Evolutionary conservation across 2,888 invertebrate species (phyloP).

Genomic region (Diachrysia chrysitis): DNA sequence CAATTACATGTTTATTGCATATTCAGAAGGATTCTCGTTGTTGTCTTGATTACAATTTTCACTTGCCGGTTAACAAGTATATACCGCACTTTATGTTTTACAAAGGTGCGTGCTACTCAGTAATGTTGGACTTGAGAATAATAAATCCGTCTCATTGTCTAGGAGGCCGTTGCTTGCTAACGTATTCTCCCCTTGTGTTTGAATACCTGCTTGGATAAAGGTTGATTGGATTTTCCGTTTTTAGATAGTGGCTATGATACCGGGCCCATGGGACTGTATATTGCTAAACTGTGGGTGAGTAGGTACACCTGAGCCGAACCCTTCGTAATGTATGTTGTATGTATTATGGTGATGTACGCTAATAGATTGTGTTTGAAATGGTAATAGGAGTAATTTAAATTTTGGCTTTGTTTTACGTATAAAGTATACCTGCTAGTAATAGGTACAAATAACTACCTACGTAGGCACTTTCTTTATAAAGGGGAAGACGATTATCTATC

Average conservation of each 20-base stretch:
- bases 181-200: constrained; percentile 1
- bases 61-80: constrained; percentile 12
- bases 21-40: constrained; percentile 15
- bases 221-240: constrained; percentile 9
- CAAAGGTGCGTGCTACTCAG: not conserved
- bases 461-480: too few species aligned
- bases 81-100: constrained; percentile 7
- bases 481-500: too few species aligned
- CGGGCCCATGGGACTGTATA: constrained; percentile 2
- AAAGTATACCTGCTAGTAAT: too few species aligned
- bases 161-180: not conserved
- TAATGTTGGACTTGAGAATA: constrained; percentile 7
- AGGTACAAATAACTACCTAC: too few species aligned
- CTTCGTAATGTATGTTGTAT: not conserved
- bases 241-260: constrained; percentile 5
- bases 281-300: constrained; percentile 3
- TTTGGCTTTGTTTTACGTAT: not conserved
- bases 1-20: constrained; percentile 14
- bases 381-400: not conserved
- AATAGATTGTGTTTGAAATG: not conserved
- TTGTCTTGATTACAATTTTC: constrained; percentile 25
- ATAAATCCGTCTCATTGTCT: constrained; percentile 7
- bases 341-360: not conserved
- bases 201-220: constrained; percentile 5
- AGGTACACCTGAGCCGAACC: constrained; percentile 3